phyloP scores from a whole-genome alignment of 2,113 vertebrate genomes.

The Entomyzon cyanotis region DNA sequence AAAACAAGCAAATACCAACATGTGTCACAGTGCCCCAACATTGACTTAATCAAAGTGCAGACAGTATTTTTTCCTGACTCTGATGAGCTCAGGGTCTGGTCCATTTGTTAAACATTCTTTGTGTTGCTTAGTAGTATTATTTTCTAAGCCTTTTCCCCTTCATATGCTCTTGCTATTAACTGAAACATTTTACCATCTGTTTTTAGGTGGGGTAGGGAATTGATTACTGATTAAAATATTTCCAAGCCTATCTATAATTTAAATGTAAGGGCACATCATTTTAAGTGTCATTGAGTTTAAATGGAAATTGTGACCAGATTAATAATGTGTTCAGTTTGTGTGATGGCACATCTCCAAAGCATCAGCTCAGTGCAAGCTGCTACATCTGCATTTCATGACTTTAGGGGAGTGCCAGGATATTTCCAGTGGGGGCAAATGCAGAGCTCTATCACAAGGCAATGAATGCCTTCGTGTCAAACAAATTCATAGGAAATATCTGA shows the following conservation, averaged over 20 bases:
- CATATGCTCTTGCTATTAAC: background rate
- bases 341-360: constrained; percentile 45
- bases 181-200: constrained; percentile 32
- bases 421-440: background rate
- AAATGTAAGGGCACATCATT: background rate
- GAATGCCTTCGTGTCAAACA: background rate
- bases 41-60: background rate
- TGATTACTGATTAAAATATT: constrained; percentile 50
- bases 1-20: background rate
- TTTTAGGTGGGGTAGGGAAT: constrained; percentile 58
- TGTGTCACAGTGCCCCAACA: background rate
- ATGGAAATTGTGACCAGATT: constrained; percentile 55
- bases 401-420: background rate
- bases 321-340: constrained; percentile 21
- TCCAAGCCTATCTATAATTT: constrained; percentile 36
- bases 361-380: constrained; percentile 10
- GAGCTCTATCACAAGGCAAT: background rate
- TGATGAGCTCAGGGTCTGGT: background rate
- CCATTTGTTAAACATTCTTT: background rate
- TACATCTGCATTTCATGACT: constrained; percentile 46
- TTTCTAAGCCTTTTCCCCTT: background rate
- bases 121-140: background rate
- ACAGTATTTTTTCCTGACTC: background rate
- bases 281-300: constrained; percentile 13
- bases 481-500: background rate